phyloP scores from a whole-genome alignment of 2,113 vertebrate genomes.

The Tychaedon coryphoeus region DNA sequence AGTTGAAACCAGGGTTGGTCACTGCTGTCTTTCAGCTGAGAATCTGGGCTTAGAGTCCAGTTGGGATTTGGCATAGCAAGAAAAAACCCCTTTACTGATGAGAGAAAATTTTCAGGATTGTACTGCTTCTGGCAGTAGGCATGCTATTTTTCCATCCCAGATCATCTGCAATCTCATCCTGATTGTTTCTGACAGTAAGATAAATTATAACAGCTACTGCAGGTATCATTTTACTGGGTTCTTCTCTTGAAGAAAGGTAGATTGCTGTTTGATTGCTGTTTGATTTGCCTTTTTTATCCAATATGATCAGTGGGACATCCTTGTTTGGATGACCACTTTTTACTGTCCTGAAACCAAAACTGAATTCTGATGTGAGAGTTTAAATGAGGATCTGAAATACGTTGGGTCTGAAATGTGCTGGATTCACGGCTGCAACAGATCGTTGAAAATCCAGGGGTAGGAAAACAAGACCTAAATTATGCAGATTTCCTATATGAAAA shows the following conservation, averaged over 20 bases:
- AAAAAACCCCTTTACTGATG: accelerated
- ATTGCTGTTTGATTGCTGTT: background rate
- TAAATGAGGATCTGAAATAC: background rate
- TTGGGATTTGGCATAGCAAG: background rate
- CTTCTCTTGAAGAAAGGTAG: background rate
- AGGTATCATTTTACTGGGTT: background rate
- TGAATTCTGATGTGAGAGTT: background rate
- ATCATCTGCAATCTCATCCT: background rate
- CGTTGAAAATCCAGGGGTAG: background rate
- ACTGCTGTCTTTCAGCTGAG: background rate
- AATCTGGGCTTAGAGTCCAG: background rate
- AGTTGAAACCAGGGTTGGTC: background rate
- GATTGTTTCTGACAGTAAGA: background rate
- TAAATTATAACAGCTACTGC: background rate
- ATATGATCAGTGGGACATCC: background rate
- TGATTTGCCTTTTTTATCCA: background rate
- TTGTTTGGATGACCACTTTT: background rate
- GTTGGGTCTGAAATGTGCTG: background rate
- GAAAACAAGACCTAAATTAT: background rate
- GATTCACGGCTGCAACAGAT: background rate
- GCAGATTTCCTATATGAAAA: background rate
- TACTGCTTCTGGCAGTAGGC: background rate
- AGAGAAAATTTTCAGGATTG: background rate
- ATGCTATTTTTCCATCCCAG: background rate
- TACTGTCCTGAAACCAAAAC: background rate